phyloP scores from a whole-genome alignment of 2,888 invertebrate species.

The Idaea aversata region DNA sequence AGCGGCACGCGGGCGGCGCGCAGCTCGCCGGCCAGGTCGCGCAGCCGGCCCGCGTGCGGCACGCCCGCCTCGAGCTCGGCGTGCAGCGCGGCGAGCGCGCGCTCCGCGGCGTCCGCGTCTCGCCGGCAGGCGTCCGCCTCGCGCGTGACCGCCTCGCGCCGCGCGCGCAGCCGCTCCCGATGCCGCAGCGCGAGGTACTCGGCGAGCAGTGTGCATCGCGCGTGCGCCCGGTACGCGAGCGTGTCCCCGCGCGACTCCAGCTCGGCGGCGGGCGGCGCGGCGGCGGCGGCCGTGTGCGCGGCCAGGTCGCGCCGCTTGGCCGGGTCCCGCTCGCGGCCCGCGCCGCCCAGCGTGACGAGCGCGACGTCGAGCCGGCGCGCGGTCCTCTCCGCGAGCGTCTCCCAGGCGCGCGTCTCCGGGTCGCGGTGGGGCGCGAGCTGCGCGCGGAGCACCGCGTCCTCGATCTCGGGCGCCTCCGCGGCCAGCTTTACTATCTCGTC shows the following conservation, averaged over 20 bases:
- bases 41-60: slow-evolving; percentile 38
- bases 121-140: slow-evolving; percentile 79
- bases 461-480: slow-evolving; percentile 8
- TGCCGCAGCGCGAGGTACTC: slow-evolving; percentile 77
- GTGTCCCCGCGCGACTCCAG: slow-evolving; percentile 89
- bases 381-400: slow-evolving; percentile 48
- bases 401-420: slow-evolving; percentile 39
- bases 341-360: slow-evolving; percentile 80
- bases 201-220: slow-evolving; percentile 75
- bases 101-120: slow-evolving; percentile 79
- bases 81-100: slow-evolving; percentile 13
- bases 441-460: slow-evolving; percentile 6
- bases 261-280: slow-evolving; percentile 88
- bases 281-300: slow-evolving; percentile 81
- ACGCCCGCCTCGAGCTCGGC: slow-evolving; percentile 57
- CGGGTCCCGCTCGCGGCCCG: slow-evolving; percentile 81
- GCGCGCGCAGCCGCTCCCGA: slow-evolving; percentile 75
- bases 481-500: slow-evolving; percentile 11
- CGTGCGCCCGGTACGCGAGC: slow-evolving; percentile 85
- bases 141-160: slow-evolving; percentile 83
- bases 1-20: slow-evolving; percentile 34
- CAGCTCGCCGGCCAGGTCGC: slow-evolving; percentile 57
- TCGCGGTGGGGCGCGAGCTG: slow-evolving; percentile 35
- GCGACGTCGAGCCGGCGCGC: slow-evolving; percentile 79
- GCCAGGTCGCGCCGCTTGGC: slow-evolving; percentile 83